Evolutionary conservation across 1,140 invertebrate species (phyloP).

Genomic region (Neuroterus valhalla): DNA sequence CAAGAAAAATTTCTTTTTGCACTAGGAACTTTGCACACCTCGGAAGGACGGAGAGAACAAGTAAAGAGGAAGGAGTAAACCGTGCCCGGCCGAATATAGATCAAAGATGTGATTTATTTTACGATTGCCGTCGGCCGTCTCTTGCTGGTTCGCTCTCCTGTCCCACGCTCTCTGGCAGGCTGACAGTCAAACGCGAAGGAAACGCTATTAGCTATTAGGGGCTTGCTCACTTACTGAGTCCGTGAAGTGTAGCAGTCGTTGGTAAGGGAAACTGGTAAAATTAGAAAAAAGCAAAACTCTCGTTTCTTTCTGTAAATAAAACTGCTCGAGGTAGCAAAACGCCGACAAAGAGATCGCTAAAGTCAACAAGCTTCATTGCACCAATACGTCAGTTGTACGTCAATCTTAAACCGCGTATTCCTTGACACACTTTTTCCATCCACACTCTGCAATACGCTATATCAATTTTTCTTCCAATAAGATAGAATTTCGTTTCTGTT

Average conservation of each 20-base stretch:
- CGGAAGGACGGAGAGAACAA: neutral
- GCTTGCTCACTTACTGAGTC: conserved; percentile 39
- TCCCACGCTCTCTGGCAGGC: conserved; percentile 39
- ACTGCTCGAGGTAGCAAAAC: conserved; percentile 16
- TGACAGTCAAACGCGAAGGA: conserved; percentile 50
- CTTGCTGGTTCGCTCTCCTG: conserved; percentile 29
- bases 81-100: conserved; percentile 64
- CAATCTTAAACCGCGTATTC: conserved; percentile 19
- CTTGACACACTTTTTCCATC: conserved; percentile 19
- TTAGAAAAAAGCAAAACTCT: conserved; percentile 14
- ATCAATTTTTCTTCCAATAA: neutral
- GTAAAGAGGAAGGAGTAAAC: neutral
- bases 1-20: conserved; percentile 2
- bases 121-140: conserved; percentile 56
- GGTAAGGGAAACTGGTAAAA: conserved; percentile 19
- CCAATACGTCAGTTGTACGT: conserved; percentile 24
- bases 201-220: conserved; percentile 64
- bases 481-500: neutral
- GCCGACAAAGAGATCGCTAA: conserved; percentile 16
- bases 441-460: neutral
- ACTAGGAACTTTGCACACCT: conserved; percentile 23
- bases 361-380: conserved; percentile 21
- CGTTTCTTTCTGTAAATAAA: conserved; percentile 16
- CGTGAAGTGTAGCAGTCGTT: neutral
- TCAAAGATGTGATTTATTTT: conserved; percentile 71